phyloP scores from a whole-genome alignment of 92 coral and sea anemone genomes.

The Porites divaricata region DNA sequence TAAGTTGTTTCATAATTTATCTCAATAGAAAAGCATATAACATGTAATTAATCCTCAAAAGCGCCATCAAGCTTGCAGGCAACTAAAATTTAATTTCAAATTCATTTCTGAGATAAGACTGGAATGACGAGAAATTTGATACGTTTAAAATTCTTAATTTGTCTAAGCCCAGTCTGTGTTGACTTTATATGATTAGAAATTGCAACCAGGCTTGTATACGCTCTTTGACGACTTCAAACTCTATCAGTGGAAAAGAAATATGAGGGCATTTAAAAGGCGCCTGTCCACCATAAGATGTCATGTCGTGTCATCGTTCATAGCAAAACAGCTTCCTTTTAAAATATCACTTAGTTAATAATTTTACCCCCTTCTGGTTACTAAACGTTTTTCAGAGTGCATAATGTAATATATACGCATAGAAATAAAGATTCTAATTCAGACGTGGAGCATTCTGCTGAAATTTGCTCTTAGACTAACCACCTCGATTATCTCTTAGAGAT shows the following conservation, averaged over 20 bases:
- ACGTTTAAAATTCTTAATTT: not conserved
- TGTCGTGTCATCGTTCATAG: not conserved
- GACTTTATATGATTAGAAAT: constrained; percentile 10
- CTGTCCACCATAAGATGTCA: not conserved
- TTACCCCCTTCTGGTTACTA: not conserved
- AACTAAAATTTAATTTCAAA: not conserved
- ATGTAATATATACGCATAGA: too few relatives aligned
- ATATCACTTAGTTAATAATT: not conserved
- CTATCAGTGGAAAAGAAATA: not conserved
- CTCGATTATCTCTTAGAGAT: not conserved
- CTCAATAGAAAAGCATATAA: not conserved
- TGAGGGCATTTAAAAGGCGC: not conserved
- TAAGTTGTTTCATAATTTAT: not conserved
- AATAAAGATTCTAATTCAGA: too few relatives aligned
- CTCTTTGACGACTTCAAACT: constrained; percentile 14
- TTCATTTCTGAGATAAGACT: not conserved
- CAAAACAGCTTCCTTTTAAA: not conserved
- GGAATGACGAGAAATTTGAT: not conserved
- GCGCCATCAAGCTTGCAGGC: not conserved
- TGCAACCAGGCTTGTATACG: not conserved
- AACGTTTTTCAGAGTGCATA: not conserved
- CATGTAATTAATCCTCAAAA: not conserved
- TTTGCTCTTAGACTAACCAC: not conserved
- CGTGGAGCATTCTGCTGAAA: too few relatives aligned
- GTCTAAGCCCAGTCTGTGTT: constrained; percentile 10